Conservation (phyloP, 53 echinoderm and acorn worm species). For the Antedon mediterranea region DNA sequence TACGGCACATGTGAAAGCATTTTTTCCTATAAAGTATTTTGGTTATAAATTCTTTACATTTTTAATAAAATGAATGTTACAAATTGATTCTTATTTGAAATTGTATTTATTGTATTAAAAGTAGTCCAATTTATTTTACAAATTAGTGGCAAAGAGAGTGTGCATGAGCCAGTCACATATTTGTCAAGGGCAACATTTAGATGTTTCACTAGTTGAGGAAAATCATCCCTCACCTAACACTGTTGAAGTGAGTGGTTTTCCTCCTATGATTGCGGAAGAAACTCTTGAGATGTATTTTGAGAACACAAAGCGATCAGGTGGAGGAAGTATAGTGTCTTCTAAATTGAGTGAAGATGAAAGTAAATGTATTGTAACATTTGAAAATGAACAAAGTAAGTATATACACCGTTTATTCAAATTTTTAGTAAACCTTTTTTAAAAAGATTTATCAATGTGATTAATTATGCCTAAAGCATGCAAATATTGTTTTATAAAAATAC, state of each 20-base stretch:
- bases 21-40: too few relatives aligned
- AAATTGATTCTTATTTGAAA: too few relatives aligned
- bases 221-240: background rate
- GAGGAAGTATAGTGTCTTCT: background rate
- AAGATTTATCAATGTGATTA: too few relatives aligned
- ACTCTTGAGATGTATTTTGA: background rate
- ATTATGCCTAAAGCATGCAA: too few relatives aligned
- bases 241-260: background rate
- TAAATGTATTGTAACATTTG: background rate
- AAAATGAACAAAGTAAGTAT: background rate
- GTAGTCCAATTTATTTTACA: too few relatives aligned
- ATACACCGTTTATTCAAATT: too few relatives aligned
- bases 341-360: background rate
- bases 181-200: background rate
- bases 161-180: background rate
- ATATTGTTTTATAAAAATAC: too few relatives aligned
- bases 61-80: too few relatives aligned
- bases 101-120: too few relatives aligned
- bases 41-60: too few relatives aligned
- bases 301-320: background rate
- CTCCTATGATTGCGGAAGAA: background rate
- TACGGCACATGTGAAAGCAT: too few relatives aligned
- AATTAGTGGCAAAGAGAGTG: background rate
- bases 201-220: background rate
- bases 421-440: too few relatives aligned